Evolutionary conservation across 2,797 vertebrate species (phyloP), one percentile per base, ranked within the genome.

Genomic region (Rhinogobio ventralis): DNA sequence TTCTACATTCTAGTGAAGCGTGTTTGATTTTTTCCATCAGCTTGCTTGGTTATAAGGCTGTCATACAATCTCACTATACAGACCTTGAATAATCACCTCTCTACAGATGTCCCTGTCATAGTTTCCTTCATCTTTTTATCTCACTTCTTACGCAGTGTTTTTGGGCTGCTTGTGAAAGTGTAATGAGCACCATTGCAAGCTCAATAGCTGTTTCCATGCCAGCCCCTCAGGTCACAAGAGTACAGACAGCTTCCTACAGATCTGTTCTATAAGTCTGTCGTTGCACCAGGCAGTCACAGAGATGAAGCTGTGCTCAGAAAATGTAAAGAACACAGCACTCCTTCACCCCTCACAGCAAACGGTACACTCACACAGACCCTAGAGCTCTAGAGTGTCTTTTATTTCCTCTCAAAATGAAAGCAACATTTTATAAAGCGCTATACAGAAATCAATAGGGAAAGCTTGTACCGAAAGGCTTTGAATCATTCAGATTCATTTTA

Each of bases 381-480:
- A 82, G 80, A 85, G 81, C 76, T 72, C 49, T 82, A 4, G 84
- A 87, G 51, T 53, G 66, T 91, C 89, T 91, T 88, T 88, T 90
- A 83, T 84, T 85, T 88, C 72, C 69, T 90, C 81, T 36, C 90
- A 89, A 93, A 93, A 93, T 93, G 88, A 93, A 93, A 94, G 88
- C 82, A 90, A 89, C 90, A 91, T 94, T 93, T 94, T 91, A 92
- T 92, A 89, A 91, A 91, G 90, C 83, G 86, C 66, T 88, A 85
- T 87, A 82, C 88, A 85, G 90, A 90, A 92, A 93, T 94, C 93
- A 91, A 94, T 94, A 91, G 86, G 89, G 90, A 89, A 78, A 79
- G 67, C 90, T 91, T 87, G 86, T 82, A 85, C 87, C 79, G 87
- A 87, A 88, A 89, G 89, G 87, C 79, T 92, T 88, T 91, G 89